These are phyloP conservation scores for Meiosimyza decipiens DNA, from an alignment of 2,888 invertebrate species.

Conservation along the genomic window DNA sequence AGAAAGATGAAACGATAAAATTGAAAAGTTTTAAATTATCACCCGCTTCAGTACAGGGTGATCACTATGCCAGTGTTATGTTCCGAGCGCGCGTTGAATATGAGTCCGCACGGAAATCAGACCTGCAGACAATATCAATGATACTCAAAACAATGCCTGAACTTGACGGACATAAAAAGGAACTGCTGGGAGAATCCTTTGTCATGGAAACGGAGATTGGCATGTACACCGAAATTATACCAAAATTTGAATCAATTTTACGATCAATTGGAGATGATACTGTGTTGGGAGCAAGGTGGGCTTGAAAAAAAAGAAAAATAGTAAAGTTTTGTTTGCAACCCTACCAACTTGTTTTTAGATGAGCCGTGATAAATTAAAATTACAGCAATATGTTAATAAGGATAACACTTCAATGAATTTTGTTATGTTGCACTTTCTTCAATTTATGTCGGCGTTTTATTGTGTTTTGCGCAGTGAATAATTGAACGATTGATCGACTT, in stretches of 20 bases:
- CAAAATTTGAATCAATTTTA: slow-evolving; percentile 49
- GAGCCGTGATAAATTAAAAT: too few relatives aligned
- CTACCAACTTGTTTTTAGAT: too few relatives aligned
- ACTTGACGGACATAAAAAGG: slow-evolving; percentile 43
- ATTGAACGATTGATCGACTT: too few relatives aligned
- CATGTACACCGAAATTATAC: slow-evolving; percentile 49
- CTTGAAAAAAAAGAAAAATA: not conserved
- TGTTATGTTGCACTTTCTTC: too few relatives aligned
- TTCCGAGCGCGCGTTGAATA: slow-evolving; percentile 46
- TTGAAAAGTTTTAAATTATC: slow-evolving; percentile 21
- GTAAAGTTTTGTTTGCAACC: not conserved
- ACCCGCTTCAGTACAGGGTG: slow-evolving; percentile 47
- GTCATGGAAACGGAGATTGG: slow-evolving; percentile 50
- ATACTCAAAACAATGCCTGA: slow-evolving; percentile 48
- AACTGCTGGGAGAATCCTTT: slow-evolving; percentile 38
- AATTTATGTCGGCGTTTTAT: too few relatives aligned
- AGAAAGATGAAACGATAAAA: not conserved
- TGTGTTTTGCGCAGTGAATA: too few relatives aligned
- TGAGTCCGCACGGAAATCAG: not conserved
- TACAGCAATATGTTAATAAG: too few relatives aligned
- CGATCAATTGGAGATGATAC: slow-evolving; percentile 46
- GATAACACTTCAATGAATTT: too few relatives aligned
- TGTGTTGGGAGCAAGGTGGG: slow-evolving; percentile 25
- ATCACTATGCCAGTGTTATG: slow-evolving; percentile 52
- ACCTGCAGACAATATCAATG: slow-evolving; percentile 35